Percentiles rank a stretch among this genome's conserved stretches.
These are phyloP conservation scores for Gallinago undulata DNA, from an alignment of 2,113 vertebrate species.

Conservation along the genomic window DNA sequence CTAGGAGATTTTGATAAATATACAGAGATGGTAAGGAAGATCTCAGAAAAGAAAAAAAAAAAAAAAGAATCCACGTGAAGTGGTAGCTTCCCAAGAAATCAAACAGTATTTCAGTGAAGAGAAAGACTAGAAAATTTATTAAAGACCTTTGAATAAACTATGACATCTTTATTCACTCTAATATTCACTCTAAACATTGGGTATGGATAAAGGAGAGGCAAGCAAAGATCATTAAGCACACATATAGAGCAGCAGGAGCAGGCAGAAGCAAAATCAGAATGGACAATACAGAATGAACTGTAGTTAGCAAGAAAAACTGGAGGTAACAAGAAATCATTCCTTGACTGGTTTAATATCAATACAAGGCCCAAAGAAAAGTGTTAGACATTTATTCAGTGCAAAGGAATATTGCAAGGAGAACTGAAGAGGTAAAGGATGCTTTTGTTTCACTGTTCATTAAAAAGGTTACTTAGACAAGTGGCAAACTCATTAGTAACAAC, in stretches of 20 bases:
- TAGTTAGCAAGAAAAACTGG: not conserved
- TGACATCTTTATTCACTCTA: not conserved
- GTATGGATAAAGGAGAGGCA: not conserved
- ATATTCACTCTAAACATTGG: not conserved
- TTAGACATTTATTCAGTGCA: not conserved
- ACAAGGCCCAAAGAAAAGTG: not conserved
- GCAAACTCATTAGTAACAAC: not conserved
- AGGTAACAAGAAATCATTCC: not conserved
- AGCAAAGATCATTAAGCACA: not conserved
- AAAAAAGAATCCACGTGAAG: not conserved
- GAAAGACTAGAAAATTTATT: not conserved
- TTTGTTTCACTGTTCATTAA: not conserved
- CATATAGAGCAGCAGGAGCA: not conserved
- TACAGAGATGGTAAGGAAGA: not conserved
- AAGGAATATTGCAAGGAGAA: not conserved
- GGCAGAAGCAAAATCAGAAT: not conserved
- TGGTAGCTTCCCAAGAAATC: not conserved
- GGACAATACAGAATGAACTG: not conserved
- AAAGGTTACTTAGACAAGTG: not conserved
- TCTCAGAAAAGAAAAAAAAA: not conserved
- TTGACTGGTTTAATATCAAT: not conserved
- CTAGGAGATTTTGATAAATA: not conserved
- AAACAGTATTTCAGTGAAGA: not conserved
- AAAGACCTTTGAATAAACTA: not conserved
- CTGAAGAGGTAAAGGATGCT: not conserved